phyloP scores from a whole-genome alignment of 35 echinoderm and acorn worm genomes.

The Ophiothrix spiculata region DNA sequence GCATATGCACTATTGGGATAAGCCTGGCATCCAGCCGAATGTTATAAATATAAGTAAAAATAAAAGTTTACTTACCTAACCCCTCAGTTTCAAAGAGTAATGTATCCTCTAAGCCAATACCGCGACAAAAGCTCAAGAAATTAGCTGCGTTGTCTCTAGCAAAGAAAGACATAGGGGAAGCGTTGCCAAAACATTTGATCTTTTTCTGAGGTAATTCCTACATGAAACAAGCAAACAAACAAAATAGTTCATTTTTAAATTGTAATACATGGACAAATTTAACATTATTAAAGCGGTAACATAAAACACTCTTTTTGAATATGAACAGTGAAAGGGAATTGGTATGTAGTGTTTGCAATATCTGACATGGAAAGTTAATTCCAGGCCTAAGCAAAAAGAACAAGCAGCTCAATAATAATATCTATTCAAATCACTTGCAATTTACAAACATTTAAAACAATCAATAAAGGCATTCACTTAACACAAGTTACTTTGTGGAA shows the following conservation, averaged over 20 bases:
- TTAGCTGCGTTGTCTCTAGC: slow-evolving; percentile 90
- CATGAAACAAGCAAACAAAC: background rate
- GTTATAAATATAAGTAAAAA: background rate
- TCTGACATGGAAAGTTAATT: no score
- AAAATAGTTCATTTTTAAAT: background rate
- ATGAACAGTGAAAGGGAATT: background rate
- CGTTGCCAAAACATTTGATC: slow-evolving; percentile 65
- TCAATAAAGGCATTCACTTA: no score
- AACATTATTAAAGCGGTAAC: background rate
- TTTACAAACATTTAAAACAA: no score
- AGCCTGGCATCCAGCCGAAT: no score
- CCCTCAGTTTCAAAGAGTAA: slow-evolving; percentile 97
- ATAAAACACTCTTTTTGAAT: background rate
- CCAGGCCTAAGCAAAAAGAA: no score
- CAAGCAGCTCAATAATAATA: no score
- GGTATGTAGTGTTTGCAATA: no score
- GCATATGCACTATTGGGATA: no score
- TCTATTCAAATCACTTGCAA: no score
- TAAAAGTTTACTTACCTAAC: slow-evolving; percentile 59
- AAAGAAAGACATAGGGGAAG: slow-evolving; percentile 73
- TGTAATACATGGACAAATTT: background rate
- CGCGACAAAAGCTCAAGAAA: slow-evolving; percentile 88
- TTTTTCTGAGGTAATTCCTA: slow-evolving; percentile 67
- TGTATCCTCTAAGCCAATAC: slow-evolving; percentile 80
- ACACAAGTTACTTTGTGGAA: no score